Evolutionary conservation across 2,797 vertebrate species (phyloP).

Genomic region (Rousettus madagascariensis): DNA sequence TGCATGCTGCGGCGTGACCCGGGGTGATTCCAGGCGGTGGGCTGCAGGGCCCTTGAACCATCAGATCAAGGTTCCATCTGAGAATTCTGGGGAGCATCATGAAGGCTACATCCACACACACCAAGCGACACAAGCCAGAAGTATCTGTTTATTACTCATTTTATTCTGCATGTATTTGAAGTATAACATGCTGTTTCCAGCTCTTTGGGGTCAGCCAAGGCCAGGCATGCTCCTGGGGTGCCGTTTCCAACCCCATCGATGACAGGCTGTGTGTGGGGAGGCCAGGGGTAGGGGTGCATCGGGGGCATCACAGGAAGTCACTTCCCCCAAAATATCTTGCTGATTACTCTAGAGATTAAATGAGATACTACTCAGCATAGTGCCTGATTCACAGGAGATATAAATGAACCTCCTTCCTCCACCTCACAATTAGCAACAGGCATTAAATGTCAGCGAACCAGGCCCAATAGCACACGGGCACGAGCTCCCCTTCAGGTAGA

Average conservation of each 20-base stretch:
- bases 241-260: not conserved
- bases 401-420: not conserved
- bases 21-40: not conserved
- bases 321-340: not conserved
- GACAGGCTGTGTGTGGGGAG: no score
- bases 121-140: not conserved
- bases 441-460: not conserved
- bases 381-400: not conserved
- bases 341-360: not conserved
- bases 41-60: not conserved
- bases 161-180: constrained; percentile 14
- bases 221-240: not conserved
- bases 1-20: not conserved
- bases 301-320: not conserved
- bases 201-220: not conserved
- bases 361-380: not conserved
- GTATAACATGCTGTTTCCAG: not conserved
- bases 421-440: not conserved
- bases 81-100: not conserved
- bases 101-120: not conserved
- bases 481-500: not conserved
- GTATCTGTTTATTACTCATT: constrained; percentile 19
- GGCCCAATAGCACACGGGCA: not conserved
- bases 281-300: rapidly evolving
- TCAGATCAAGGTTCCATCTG: not conserved